Base-by-base conservation (phyloP, 2,113 vertebrate genomes). In the Tachysurus vachellii region DNA sequence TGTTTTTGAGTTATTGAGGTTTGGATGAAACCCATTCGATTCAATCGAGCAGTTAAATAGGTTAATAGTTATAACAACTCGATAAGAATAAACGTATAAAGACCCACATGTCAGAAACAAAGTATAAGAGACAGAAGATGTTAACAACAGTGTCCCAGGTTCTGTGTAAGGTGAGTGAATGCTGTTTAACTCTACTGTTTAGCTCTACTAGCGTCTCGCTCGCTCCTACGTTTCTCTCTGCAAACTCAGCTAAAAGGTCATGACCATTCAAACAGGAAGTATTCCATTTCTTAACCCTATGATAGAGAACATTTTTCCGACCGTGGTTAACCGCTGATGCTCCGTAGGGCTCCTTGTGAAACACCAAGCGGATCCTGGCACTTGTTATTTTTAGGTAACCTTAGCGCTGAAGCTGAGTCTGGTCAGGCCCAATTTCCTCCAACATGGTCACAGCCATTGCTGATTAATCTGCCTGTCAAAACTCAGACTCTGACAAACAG, bases 401-500 rank as follows among this genome's bases (percentile, higher is more conserved):
- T n/a, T 14, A 73, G 66, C 28, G 57, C 54, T 44, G 13, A 28
- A 73, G 54, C 5, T 2, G n/a, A 23, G 36, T 53, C 57, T n/a
- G 56, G 62, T n/a, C 19, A 36, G 70, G 83, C 56, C 19, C 36
- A 17, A 19, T 61, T 85, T 85, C 71, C 84, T 77, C 9, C 2
- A 71, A 31, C 71, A 50, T 14, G 16, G 26, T 77, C 73, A 42
- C 68, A 73, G 11, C 50, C 19, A 4, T 54, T 73, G 50, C 66
- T 56, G 47, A 47, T 85, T 85, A 75, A 61, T 76, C 54, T 53
- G 19, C 26, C 84, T n/a, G n/a, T 47, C 66, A 77, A 47, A 57
- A 19, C 54, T 17, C 36, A 31, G 13, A 28, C 26, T 31, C 23
- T 57, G 31, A 75, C 76, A 91, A 91, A 91, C 87, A 92, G 88